Evolutionary conservation across 2,797 vertebrate species (phyloP).

Genomic region (Thunnus albacares): DNA sequence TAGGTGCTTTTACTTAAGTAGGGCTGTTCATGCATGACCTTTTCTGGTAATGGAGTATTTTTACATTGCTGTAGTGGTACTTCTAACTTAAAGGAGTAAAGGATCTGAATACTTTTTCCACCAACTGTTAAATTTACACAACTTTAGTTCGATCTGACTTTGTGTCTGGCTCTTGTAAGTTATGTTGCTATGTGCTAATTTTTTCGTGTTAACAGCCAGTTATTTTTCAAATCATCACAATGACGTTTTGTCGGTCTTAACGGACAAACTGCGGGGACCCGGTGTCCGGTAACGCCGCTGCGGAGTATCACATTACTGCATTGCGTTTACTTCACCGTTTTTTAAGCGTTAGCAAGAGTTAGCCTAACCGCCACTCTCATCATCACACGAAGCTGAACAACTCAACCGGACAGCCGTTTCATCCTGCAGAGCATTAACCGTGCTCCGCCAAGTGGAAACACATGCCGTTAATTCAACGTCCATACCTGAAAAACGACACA

Average conservation of each 20-base stretch:
- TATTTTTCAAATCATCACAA: neutral
- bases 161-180: neutral
- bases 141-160: neutral
- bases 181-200: neutral
- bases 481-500: conserved; percentile 75
- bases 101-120: neutral
- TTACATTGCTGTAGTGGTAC: neutral
- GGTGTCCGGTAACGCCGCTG: conserved; percentile 12
- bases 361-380: conserved; percentile 27
- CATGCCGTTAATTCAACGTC: neutral
- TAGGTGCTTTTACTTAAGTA: neutral
- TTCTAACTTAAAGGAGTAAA: neutral
- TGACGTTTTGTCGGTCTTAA: neutral
- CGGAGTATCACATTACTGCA: conserved; percentile 50
- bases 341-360: conserved; percentile 48
- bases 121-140: neutral
- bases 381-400: conserved; percentile 11
- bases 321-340: conserved; percentile 47
- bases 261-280: no score
- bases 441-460: neutral
- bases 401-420: neutral
- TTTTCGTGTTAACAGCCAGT: neutral
- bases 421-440: rapidly evolving
- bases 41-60: neutral
- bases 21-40: neutral